Percentiles rank a stretch among this genome's conserved stretches.
Evolutionary conservation across 2,797 vertebrate genomes (phyloP).

Genomic region (Coregonus ussuriensis): DNA sequence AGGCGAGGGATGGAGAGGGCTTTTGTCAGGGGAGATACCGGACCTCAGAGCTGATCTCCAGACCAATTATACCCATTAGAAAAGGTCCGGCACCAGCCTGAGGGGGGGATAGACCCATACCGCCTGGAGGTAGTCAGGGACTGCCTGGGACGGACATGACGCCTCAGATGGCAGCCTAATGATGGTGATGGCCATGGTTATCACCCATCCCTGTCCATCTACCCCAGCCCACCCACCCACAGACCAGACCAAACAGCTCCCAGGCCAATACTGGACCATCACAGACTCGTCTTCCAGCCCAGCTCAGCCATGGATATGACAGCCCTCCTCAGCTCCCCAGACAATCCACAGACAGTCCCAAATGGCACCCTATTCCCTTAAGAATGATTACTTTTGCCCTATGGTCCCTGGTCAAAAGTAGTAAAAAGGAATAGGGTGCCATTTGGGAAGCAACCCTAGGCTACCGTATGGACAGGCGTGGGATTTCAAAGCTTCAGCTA

Average conservation of each 20-base stretch:
- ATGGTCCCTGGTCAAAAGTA: too few species aligned
- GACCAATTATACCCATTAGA: constrained; percentile 66
- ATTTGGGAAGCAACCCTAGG: background rate
- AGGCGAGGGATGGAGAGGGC: constrained; percentile 2
- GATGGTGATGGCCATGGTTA: constrained; percentile 2
- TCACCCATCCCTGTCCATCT: constrained; percentile 3
- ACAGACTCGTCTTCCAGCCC: background rate
- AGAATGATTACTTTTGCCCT: too few species aligned
- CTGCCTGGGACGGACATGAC: background rate
- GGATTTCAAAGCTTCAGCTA: constrained; percentile 1
- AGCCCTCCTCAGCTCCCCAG: background rate
- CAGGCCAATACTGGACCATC: background rate
- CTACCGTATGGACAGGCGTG: constrained; percentile 5
- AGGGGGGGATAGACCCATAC: background rate
- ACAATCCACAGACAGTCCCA: constrained; percentile 9
- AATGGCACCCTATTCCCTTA: too few species aligned
- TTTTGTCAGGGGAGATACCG: constrained; percentile 51
- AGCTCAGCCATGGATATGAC: background rate
- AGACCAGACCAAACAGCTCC: constrained; percentile 23
- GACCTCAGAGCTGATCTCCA: constrained; percentile 37
- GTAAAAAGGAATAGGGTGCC: too few species aligned
- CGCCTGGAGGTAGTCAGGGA: constrained; percentile 40
- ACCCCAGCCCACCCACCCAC: background rate
- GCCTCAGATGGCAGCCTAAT: constrained; percentile 14
- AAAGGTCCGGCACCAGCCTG: constrained; percentile 20